phyloP scores from a whole-genome alignment of 2,113 vertebrate genomes.

The Sciurus niger region DNA sequence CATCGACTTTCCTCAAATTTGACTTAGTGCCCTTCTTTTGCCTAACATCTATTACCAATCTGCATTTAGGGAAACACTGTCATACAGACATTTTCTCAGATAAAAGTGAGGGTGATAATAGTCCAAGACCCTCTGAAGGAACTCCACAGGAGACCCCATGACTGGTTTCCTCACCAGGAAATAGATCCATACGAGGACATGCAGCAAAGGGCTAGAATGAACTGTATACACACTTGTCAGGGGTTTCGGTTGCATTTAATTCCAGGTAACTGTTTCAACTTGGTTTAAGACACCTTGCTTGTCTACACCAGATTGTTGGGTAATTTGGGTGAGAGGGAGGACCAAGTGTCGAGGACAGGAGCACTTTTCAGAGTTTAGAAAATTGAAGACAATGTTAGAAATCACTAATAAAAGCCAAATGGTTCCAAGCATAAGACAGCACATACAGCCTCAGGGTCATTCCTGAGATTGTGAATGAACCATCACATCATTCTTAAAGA shows the following conservation, averaged over 20 bases:
- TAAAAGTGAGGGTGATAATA: neutral
- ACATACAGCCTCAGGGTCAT: neutral
- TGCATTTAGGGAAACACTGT: neutral
- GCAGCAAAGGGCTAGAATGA: neutral
- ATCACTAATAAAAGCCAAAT: neutral
- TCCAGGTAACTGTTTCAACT: neutral
- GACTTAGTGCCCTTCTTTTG: neutral
- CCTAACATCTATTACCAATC: neutral
- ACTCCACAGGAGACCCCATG: neutral
- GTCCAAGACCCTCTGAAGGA: too few relatives aligned
- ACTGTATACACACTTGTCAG: neutral
- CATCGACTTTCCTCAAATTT: neutral
- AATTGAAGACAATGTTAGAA: neutral
- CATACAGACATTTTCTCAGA: neutral
- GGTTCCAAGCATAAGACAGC: neutral
- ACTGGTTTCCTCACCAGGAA: neutral
- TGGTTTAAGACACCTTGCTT: neutral
- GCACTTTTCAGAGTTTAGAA: neutral
- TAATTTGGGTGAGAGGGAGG: neutral
- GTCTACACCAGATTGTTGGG: neutral
- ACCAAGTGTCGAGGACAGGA: neutral
- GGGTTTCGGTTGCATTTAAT: neutral
- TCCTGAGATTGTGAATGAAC: neutral
- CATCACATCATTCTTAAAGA: neutral
- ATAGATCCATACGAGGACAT: neutral